A percentile compares a stretch with the other conserved stretches of the same genome.
Evolutionary conservation across 64 coral and sea anemone species (phyloP).

Genomic region (Hydrozoanthus tunicans): DNA sequence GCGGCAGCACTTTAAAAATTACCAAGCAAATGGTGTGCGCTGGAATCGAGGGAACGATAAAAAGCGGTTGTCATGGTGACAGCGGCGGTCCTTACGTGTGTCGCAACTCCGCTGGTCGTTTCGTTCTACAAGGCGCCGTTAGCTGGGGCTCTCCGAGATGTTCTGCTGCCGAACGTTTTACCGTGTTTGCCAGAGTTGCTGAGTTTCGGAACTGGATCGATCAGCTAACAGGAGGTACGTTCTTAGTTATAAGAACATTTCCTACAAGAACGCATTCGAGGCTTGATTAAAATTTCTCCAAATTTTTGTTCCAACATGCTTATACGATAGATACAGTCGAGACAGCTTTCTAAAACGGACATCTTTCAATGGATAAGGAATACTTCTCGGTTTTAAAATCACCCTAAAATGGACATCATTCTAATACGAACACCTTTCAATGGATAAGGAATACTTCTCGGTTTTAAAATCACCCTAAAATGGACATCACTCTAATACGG

Average conservation of each 20-base stretch:
- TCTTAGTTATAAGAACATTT: background rate
- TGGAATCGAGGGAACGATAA: slow-evolving; percentile 45
- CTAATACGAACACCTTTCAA: too few relatives aligned
- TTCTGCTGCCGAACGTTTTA: slow-evolving; percentile 22
- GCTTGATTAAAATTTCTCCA: too few relatives aligned
- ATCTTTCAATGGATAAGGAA: too few relatives aligned
- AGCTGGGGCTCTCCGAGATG: too few relatives aligned
- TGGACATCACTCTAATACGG: too few relatives aligned
- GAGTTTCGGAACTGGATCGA: slow-evolving; percentile 83
- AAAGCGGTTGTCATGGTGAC: slow-evolving; percentile 89
- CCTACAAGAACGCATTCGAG: background rate
- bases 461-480: too few relatives aligned
- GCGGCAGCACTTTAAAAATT: slow-evolving; percentile 25
- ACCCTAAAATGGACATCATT: too few relatives aligned
- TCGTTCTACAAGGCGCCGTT: slow-evolving; percentile 62
- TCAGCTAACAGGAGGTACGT: slow-evolving; percentile 4
- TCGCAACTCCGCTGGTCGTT: slow-evolving; percentile 37
- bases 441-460: too few relatives aligned
- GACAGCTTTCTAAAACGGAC: too few relatives aligned
- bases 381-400: too few relatives aligned
- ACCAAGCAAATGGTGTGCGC: slow-evolving; percentile 77
- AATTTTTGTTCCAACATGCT: too few relatives aligned
- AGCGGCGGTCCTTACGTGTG: slow-evolving; percentile 86
- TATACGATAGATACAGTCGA: too few relatives aligned
- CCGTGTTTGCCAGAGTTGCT: slow-evolving; percentile 72